These are phyloP conservation scores for Apis cerana DNA, from an alignment of 1,140 invertebrate genomes.

Conservation along the genomic window DNA sequence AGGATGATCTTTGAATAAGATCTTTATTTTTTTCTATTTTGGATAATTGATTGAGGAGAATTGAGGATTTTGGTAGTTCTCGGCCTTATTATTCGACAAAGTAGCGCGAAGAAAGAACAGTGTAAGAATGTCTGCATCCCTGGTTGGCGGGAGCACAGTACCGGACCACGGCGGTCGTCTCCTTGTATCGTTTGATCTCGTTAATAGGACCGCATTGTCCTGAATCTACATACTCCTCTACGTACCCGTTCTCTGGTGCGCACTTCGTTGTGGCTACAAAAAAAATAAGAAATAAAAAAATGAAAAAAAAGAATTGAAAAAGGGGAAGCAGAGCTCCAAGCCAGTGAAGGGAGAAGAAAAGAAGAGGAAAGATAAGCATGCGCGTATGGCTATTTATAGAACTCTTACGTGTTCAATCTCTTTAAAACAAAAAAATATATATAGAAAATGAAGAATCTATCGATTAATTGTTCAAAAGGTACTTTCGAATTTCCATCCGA, in stretches of 20 bases:
- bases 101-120: neutral
- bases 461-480: neutral
- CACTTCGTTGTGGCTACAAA: slow-evolving; percentile 49
- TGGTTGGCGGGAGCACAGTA: slow-evolving; percentile 67
- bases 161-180: slow-evolving; percentile 70
- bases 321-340: neutral
- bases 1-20: neutral
- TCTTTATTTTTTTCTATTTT: too few relatives aligned
- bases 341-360: neutral
- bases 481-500: too few relatives aligned
- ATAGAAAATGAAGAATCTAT: too few relatives aligned
- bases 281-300: slow-evolving; percentile 43
- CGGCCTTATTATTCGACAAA: neutral
- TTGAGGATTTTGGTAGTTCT: neutral
- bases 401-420: neutral
- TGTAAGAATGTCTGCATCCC: slow-evolving; percentile 56
- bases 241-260: slow-evolving; percentile 59
- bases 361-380: slow-evolving; percentile 26
- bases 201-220: slow-evolving; percentile 77
- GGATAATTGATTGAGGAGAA: neutral
- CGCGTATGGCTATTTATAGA: slow-evolving; percentile 29
- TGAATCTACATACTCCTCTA: slow-evolving; percentile 72
- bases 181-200: slow-evolving; percentile 76
- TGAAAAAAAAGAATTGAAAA: slow-evolving; percentile 27
- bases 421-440: too few relatives aligned